Conservation (phyloP, 1,140 invertebrate genomes). For the Frieseomelitta varia region DNA sequence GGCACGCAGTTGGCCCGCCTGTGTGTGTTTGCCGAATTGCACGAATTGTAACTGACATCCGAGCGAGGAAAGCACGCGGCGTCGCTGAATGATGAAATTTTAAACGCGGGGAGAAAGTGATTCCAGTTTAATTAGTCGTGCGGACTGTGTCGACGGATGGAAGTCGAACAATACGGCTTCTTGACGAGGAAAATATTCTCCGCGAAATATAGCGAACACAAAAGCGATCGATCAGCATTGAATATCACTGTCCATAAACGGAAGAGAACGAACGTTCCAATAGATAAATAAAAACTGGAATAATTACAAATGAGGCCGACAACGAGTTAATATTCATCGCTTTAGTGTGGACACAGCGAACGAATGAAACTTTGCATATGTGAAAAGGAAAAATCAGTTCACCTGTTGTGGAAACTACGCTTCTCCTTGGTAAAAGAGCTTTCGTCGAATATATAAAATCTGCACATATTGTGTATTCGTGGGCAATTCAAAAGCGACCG, state of each 20-base stretch:
- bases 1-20: neutral
- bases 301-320: neutral
- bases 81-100: neutral
- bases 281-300: neutral
- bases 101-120: neutral
- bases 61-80: neutral
- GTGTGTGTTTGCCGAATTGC: neutral
- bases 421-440: neutral
- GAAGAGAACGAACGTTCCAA: neutral
- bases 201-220: no score
- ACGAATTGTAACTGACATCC: neutral
- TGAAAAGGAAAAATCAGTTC: neutral
- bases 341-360: neutral
- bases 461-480: neutral
- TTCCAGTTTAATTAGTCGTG: neutral
- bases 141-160: neutral
- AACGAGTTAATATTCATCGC: slow-evolving; percentile 21
- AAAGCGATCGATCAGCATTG: neutral
- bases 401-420: neutral
- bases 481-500: neutral
- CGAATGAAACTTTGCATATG: neutral
- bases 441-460: neutral
- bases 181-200: neutral
- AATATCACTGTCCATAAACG: neutral
- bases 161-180: neutral